Conservation (phyloP, 2,113 vertebrate species). For the Fulica atra region DNA sequence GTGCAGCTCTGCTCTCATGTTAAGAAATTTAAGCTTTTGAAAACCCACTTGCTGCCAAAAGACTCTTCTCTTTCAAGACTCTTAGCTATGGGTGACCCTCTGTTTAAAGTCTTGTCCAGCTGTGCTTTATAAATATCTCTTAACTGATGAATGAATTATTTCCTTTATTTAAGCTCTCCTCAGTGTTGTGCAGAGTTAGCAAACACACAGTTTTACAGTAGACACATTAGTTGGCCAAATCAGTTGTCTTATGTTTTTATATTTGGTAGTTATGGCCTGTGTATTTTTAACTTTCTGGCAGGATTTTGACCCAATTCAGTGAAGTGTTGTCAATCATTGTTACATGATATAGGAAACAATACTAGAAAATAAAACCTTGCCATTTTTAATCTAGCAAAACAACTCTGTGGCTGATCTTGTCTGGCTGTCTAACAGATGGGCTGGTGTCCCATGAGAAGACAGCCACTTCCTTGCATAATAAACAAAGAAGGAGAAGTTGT, state of each 20-base stretch:
- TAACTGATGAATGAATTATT: conserved; percentile 44
- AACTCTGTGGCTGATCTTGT: conserved; percentile 38
- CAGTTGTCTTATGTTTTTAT: neutral
- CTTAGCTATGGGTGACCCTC: neutral
- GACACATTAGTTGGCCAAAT: neutral
- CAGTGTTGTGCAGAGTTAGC: neutral
- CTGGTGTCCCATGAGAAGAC: conserved; percentile 55
- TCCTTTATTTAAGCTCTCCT: neutral
- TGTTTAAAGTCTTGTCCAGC: conserved; percentile 33
- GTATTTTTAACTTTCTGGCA: neutral
- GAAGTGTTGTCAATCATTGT: neutral
- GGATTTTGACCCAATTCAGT: neutral
- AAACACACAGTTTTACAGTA: neutral
- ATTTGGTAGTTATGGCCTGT: neutral
- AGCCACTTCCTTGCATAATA: conserved; percentile 60
- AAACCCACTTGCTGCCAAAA: conserved; percentile 21
- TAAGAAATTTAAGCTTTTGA: conserved; percentile 26
- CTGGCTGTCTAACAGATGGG: conserved; percentile 61
- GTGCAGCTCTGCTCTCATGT: neutral
- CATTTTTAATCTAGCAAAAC: conserved; percentile 38
- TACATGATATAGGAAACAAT: neutral
- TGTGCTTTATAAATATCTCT: conserved; percentile 49
- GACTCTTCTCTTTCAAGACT: neutral
- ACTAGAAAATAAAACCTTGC: conserved; percentile 9
- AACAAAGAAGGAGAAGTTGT: conserved; percentile 62